Percentiles rank a stretch among this genome's conserved stretches.
Conservation (phyloP, 2,113 vertebrate genomes). For the Catagonus wagneri region DNA sequence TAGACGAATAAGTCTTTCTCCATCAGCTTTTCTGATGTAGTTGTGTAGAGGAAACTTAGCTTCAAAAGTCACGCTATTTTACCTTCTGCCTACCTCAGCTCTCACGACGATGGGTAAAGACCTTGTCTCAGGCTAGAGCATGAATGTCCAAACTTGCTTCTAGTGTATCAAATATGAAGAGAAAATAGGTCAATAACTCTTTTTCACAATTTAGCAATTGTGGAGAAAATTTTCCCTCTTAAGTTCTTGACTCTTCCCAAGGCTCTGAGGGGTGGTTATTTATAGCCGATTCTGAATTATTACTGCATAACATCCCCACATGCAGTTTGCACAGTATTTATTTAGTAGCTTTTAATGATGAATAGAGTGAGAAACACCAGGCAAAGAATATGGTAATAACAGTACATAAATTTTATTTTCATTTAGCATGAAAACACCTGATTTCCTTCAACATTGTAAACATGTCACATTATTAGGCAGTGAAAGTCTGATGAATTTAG, state of each 20-base stretch:
- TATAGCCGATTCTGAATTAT: conserved; percentile 78
- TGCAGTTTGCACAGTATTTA: conserved; percentile 75
- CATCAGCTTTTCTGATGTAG: not conserved
- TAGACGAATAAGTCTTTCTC: not conserved
- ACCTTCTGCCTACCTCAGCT: not conserved
- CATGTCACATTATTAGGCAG: conserved; percentile 85
- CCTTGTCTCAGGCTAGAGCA: not conserved
- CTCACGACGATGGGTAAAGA: not conserved
- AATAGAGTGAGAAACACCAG: conserved; percentile 86
- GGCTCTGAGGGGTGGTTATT: conserved; percentile 24
- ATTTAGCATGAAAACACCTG: conserved; percentile 87
- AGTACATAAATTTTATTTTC: conserved; percentile 88
- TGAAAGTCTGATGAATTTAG: conserved; percentile 83
- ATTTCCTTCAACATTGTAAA: conserved; percentile 88
- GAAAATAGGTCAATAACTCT: not conserved
- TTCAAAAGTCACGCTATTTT: not conserved
- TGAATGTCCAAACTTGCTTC: not conserved
- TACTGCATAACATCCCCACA: conserved; percentile 67
- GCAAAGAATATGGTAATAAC: conserved; percentile 84
- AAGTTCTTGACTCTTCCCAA: conserved; percentile 4
- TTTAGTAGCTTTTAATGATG: conserved; percentile 79
- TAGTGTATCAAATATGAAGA: not conserved
- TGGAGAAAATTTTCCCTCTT: not conserved
- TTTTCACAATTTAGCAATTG: not conserved
- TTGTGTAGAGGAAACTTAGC: not conserved